Percentiles rank a stretch among this genome's conserved stretches.
Conservation (phyloP, 2,888 invertebrate species). For the Leptarthrus brevirostris region DNA sequence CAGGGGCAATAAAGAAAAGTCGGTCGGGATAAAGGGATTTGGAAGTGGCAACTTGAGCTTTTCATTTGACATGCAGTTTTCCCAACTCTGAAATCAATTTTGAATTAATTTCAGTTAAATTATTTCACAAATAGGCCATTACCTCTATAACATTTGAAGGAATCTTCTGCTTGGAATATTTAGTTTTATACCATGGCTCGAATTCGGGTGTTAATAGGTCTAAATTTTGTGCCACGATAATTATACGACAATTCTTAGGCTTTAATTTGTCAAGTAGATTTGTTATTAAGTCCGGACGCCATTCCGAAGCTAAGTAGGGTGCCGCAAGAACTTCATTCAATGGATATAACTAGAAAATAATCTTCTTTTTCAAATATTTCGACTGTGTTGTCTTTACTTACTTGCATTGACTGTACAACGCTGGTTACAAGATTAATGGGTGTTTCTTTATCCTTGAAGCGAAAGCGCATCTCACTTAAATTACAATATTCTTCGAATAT, state of each 20-base stretch:
- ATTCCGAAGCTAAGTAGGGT: constrained; percentile 82
- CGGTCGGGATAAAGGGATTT: constrained; percentile 92
- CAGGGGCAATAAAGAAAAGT: constrained; percentile 76
- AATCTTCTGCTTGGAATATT: constrained; percentile 81
- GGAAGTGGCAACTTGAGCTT: constrained; percentile 81
- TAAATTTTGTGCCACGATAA: constrained; percentile 82
- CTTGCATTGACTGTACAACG: constrained; percentile 77
- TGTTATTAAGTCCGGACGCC: constrained; percentile 85
- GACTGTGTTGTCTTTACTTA: too few relatives aligned
- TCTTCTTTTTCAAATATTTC: too few relatives aligned
- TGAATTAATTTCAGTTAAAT: constrained; percentile 7
- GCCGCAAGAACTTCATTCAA: constrained; percentile 87
- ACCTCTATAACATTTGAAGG: constrained; percentile 74
- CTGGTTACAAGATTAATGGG: constrained; percentile 77
- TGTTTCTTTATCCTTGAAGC: constrained; percentile 88
- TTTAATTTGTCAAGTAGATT: constrained; percentile 77
- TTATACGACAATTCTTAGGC: constrained; percentile 84
- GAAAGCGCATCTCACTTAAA: constrained; percentile 83
- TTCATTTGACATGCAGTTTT: constrained; percentile 71
- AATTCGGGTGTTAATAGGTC: constrained; percentile 74
- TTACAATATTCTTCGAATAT: constrained; percentile 91
- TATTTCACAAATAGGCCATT: not conserved
- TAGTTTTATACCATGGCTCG: constrained; percentile 94
- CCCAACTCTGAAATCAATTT: constrained; percentile 71
- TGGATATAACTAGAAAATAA: constrained; percentile 76